A percentile compares a stretch with the other conserved stretches of the same genome.
Conservation (phyloP, 2,888 invertebrate species). For the Drosophila conformis region DNA sequence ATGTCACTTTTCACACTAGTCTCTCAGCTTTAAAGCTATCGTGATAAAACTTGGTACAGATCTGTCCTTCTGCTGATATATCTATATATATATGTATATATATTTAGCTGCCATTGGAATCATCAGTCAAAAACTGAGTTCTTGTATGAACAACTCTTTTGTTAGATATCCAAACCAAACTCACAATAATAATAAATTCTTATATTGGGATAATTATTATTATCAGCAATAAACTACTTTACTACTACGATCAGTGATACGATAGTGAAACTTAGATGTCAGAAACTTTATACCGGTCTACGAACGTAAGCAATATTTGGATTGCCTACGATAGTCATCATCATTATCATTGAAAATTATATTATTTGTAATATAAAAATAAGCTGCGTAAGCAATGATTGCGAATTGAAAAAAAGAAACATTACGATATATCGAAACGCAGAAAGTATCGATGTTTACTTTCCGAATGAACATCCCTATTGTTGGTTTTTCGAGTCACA, state of each 20-base stretch:
- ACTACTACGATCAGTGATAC: neutral
- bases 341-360: neutral
- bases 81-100: neutral
- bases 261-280: neutral
- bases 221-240: neutral
- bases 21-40: neutral
- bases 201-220: neutral
- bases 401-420: neutral
- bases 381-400: neutral
- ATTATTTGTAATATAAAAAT: neutral
- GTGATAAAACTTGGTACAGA: neutral
- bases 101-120: neutral
- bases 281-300: neutral
- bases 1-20: too few relatives aligned
- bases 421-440: neutral
- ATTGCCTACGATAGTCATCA: neutral
- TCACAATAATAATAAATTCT: neutral
- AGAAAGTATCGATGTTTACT: conserved; percentile 1
- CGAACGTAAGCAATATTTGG: neutral
- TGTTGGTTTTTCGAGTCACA: conserved; percentile 38
- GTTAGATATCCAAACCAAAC: neutral
- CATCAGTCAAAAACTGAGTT: neutral
- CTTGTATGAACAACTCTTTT: neutral
- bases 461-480: neutral
- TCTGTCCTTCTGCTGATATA: neutral